A percentile compares a stretch with the other conserved stretches of the same genome.
These are phyloP conservation scores for Parus major DNA, from an alignment of 2,113 vertebrate genomes.

Conservation along the genomic window DNA sequence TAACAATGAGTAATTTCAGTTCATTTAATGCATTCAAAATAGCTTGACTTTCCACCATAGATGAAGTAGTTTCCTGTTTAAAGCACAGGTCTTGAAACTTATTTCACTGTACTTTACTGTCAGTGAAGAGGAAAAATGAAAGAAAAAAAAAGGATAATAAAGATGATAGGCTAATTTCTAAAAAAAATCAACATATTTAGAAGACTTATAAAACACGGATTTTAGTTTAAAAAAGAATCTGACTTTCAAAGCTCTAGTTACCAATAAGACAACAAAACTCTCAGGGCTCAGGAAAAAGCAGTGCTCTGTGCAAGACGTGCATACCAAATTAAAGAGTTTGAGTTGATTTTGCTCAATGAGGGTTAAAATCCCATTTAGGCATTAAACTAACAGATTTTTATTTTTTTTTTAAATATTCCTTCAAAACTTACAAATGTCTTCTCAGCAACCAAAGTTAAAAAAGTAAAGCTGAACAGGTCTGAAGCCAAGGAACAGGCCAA, in stretches of 20 bases:
- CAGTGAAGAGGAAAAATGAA: not conserved
- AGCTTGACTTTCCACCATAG: not conserved
- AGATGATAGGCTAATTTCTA: rapidly evolving
- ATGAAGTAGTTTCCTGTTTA: not conserved
- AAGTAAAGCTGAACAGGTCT: not conserved
- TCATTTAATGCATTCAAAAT: not conserved
- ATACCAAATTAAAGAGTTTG: not conserved
- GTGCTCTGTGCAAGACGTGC: not conserved
- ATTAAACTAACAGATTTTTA: not conserved
- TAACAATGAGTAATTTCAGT: not conserved
- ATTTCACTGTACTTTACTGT: not conserved
- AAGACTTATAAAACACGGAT: not conserved
- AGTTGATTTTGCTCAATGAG: not conserved
- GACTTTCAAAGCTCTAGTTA: not conserved
- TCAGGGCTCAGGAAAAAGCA: not conserved
- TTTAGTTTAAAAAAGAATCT: not conserved
- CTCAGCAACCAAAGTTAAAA: not conserved
- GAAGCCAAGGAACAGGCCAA: not conserved
- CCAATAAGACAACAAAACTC: not conserved
- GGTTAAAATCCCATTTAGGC: not conserved
- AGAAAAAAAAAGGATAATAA: rapidly evolving
- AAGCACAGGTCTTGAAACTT: not conserved
- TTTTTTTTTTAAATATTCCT: rapidly evolving
- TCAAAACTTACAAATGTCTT: not conserved
- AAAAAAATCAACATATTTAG: not conserved